These are phyloP conservation scores for Henicopernis longicauda DNA, from an alignment of 2,113 vertebrate genomes.

Conservation along the genomic window DNA sequence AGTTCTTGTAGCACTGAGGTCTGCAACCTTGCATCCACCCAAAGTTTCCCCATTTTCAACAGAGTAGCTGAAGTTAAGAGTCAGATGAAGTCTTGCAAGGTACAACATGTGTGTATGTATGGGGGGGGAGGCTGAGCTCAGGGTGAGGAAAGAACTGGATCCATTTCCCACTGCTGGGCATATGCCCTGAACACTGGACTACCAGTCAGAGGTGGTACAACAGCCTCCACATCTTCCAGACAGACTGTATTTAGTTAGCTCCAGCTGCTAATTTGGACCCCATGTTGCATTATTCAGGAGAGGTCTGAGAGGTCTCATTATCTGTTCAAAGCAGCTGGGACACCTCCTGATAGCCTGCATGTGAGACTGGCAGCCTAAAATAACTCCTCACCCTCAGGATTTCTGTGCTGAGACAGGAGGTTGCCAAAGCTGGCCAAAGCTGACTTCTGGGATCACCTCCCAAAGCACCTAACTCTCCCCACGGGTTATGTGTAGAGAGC, in stretches of 20 bases:
- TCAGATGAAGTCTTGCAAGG: not conserved
- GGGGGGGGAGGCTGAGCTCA: not conserved
- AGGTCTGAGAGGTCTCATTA: not conserved
- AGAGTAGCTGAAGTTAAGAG: not conserved
- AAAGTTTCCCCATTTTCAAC: not conserved
- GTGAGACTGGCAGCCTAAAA: not conserved
- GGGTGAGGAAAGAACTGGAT: not conserved
- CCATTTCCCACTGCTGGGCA: not conserved
- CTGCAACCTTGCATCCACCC: not conserved
- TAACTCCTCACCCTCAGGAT: not conserved
- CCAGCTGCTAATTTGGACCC: not conserved
- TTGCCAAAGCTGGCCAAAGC: not conserved
- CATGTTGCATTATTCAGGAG: not conserved
- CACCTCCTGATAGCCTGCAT: not conserved
- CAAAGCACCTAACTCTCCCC: not conserved
- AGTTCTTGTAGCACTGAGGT: not conserved
- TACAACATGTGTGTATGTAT: too few species aligned
- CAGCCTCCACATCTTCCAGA: not conserved
- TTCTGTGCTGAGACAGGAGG: not conserved
- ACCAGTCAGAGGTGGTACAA: not conserved
- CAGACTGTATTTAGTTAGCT: not conserved
- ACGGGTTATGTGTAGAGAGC: not conserved
- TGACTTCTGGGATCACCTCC: not conserved
- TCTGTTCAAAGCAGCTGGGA: not conserved
- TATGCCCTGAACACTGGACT: not conserved